These are phyloP conservation scores for Xenopus borealis DNA, from an alignment of 2,113 vertebrate genomes.

Conservation along the genomic window DNA sequence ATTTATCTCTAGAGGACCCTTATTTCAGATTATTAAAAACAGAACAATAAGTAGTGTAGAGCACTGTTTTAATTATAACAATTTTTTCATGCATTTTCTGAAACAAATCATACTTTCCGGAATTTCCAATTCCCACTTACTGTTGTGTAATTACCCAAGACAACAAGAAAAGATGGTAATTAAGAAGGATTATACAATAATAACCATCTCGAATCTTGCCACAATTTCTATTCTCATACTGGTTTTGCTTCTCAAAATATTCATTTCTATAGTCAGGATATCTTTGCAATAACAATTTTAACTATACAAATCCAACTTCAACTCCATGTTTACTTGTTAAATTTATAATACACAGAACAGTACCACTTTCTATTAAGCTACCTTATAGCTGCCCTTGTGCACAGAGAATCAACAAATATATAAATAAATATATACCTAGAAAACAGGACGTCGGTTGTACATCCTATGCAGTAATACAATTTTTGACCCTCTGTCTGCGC, in stretches of 20 bases:
- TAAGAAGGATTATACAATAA: neutral
- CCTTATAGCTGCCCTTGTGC: too few species aligned
- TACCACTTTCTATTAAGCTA: too few species aligned
- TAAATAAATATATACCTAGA: too few species aligned
- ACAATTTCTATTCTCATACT: neutral
- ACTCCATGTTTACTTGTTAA: too few species aligned
- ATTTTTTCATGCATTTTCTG: neutral
- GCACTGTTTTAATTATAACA: neutral
- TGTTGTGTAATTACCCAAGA: neutral
- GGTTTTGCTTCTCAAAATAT: neutral
- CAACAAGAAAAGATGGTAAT: neutral
- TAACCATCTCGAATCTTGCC: neutral
- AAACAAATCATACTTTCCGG: neutral
- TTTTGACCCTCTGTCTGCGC: too few species aligned
- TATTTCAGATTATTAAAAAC: neutral
- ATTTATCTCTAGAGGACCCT: neutral
- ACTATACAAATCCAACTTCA: too few species aligned
- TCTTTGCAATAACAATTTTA: neutral
- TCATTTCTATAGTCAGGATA: neutral
- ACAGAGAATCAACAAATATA: too few species aligned
- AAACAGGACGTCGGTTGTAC: too few species aligned
- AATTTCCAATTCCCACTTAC: neutral
- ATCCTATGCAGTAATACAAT: too few species aligned
- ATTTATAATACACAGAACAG: too few species aligned
- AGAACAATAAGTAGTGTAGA: neutral